Percentiles rank a stretch among this genome's conserved stretches.
phyloP scores from a whole-genome alignment of 2,888 invertebrate species.

The Drosophila meridionalis region DNA sequence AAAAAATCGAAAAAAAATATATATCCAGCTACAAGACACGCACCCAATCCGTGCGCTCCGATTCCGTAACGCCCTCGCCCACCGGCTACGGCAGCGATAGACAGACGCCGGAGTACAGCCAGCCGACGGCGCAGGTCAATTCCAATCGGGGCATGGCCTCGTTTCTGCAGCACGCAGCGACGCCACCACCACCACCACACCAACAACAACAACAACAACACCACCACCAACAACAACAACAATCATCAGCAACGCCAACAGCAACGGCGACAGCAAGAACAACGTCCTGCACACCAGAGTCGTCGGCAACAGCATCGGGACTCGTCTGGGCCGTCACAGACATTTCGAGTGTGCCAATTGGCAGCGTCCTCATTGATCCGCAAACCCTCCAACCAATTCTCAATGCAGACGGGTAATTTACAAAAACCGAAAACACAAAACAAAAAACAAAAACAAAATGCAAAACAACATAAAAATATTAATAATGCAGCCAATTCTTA shows the following conservation, averaged over 20 bases:
- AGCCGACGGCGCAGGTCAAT: slow-evolving; percentile 58
- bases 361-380: slow-evolving; percentile 95
- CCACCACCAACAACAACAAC: slow-evolving; percentile 23
- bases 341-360: slow-evolving; percentile 93
- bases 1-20: slow-evolving; percentile 35
- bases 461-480: slow-evolving; percentile 35
- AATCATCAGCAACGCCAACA: slow-evolving; percentile 17
- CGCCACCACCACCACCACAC: slow-evolving; percentile 34
- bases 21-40: slow-evolving; percentile 85
- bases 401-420: slow-evolving; percentile 86
- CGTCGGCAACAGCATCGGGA: slow-evolving; percentile 74
- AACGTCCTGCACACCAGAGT: slow-evolving; percentile 54
- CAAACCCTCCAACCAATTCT: slow-evolving; percentile 85
- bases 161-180: slow-evolving; percentile 51
- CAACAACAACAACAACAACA: slow-evolving; percentile 23
- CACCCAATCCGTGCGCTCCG: slow-evolving; percentile 86
- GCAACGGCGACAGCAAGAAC: slow-evolving; percentile 35
- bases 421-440: slow-evolving; percentile 75
- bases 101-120: slow-evolving; percentile 83
- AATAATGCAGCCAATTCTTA: slow-evolving; percentile 4
- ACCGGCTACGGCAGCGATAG: slow-evolving; percentile 87
- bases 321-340: slow-evolving; percentile 95
- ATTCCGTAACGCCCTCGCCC: slow-evolving; percentile 92
- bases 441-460: slow-evolving; percentile 43
- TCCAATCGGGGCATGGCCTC: slow-evolving; percentile 49